Conservation (phyloP, 92 coral and sea anemone genomes). For the Parazoanthus darwini region DNA sequence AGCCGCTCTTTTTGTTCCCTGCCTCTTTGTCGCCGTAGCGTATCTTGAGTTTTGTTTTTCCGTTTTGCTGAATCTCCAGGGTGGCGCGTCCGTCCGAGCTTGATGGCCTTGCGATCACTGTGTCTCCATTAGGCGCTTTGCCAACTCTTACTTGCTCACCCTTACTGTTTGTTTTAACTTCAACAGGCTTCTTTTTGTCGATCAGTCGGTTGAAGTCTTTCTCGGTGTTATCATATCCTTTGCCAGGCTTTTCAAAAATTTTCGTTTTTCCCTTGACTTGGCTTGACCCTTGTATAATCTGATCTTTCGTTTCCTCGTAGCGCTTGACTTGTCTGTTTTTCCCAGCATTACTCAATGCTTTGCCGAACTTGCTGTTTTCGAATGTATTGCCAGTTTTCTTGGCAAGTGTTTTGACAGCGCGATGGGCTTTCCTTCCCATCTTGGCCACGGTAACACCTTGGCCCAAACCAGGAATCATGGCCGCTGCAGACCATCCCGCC, state of each 20-base stretch:
- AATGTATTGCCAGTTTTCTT: not conserved
- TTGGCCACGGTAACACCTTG: slow-evolving; percentile 25
- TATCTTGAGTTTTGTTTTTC: not conserved
- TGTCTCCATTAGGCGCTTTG: not conserved
- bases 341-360: not conserved
- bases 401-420: not conserved
- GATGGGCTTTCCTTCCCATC: not conserved
- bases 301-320: not conserved
- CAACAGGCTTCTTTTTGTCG: not conserved
- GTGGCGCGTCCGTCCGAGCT: not conserved
- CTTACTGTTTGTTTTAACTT: not conserved
- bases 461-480: slow-evolving; percentile 22
- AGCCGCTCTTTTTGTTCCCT: not conserved
- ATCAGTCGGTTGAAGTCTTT: slow-evolving; percentile 3
- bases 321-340: not conserved
- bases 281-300: too few relatives aligned
- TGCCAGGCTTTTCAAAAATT: slow-evolving; percentile 4
- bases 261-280: too few relatives aligned
- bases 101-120: not conserved
- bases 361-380: not conserved
- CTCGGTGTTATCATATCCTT: not conserved
- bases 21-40: not conserved
- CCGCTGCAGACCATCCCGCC: slow-evolving; percentile 6
- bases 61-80: not conserved
- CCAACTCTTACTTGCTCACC: not conserved